Base-by-base conservation (phyloP, 2,797 vertebrate species). In the Acrossocheilus fasciatus region DNA sequence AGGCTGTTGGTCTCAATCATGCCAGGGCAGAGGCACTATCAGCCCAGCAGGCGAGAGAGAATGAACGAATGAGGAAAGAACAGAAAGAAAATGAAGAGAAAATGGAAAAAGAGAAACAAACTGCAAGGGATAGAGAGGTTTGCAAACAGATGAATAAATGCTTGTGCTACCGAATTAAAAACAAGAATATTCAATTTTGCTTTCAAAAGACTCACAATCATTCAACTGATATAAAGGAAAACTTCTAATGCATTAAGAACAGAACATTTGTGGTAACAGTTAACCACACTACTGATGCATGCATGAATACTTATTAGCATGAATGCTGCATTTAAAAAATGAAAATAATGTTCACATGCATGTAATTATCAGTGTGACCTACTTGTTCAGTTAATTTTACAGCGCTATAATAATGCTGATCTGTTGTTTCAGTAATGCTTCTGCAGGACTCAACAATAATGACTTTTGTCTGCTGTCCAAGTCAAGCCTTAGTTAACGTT, bases 61-160 rank as follows among this genome's bases (percentile, higher is more conserved):
- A 90, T 81, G 91, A 93, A 88, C 17, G 87, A 87, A 91, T 87
- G 75, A 89, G 23, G 43, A 89, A 89, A 47, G 92, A 94, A 86
- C 93, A 82, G 59, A 92, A 90, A 18, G 91, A 91, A 30, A 89
- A 92, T 82, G 89, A 92, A 76, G 82, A 87, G 75, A 85, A 83
- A 87, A 91, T 83, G 85, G 82, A 93, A 89, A 93, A 70, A 91
- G 90, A 88, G 47, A 88, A 41, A 78, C 92, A 89, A 91, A 92
- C 59, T 86, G 91, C 94, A 5, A 93, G 91, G 93, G 92, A 95
- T 89, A 94, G 92, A 95, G 95, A 96, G 96, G 96, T 96, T 96
- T 96, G 96, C 92, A 94, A 82, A 92, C 86, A 68, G 54, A 89
- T 43, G 84, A 89, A 83, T 50, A 87, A 83, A 69, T 59, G 84